Evolutionary conservation across 2,888 invertebrate species (phyloP), one percentile per base, ranked within the genome.

Genomic region (Darwinula stevensoni): DNA sequence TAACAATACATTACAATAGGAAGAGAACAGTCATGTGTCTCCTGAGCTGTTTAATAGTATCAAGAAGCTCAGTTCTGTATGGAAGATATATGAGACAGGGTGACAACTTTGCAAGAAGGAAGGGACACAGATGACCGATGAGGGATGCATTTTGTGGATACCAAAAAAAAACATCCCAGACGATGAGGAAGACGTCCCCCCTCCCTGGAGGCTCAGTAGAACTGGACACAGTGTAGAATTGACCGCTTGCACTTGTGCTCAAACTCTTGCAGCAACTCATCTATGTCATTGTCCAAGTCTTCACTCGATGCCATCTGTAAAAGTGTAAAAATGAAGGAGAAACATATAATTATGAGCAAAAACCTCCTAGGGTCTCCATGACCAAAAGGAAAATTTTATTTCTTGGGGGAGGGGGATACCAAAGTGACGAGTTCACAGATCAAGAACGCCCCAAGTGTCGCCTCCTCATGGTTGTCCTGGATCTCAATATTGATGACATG

Each of bases 401-500:
- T n/a, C 22, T 27, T 5, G 17, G 3, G 13, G 9, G 6, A 2
- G 11, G 11, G 14, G 15, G 26, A 33, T 9, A 76, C 74, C 67
- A 75, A 68, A 34, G 70, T 67, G 40, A 86, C 78, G 56, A 99
- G 65, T 53, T 97, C 91, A 53, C 80, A 80, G 40, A 99, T 88
- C 42, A 91, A 61, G 56, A 94, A 91, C 18, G 97, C 94, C 39
- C 97, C 97, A 46, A 97, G 71, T 3, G 94, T 84, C 1, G 97
- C 97, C 53, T 99, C 97, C 52, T 99, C 97, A 41, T 94, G 86
- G 55, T 97, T 99, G 57, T 99, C 97, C 51, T 84, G 86, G 43
- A 99, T 88, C 49, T 99, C 97, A 41, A 99, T 71, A 51, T 99
- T 99, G 34, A 99, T 72, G 28, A 99, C 67, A 57, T 99, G 97